Base-by-base conservation (phyloP, 2,113 vertebrate species). In the Hydropotes inermis region DNA sequence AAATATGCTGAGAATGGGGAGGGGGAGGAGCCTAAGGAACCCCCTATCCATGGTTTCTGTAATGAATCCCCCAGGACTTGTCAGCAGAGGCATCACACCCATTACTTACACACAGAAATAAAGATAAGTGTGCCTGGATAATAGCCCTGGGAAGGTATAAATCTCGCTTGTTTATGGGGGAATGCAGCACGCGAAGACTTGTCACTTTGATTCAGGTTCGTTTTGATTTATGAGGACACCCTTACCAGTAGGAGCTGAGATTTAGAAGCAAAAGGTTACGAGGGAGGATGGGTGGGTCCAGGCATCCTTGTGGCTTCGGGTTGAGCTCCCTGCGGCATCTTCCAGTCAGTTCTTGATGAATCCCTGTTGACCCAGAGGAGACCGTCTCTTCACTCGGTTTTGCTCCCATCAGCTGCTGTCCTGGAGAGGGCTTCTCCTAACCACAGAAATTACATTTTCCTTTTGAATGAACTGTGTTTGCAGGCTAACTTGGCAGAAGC, bases 121-220 rank as follows among this genome's bases (percentile, higher is more conserved):
- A 98, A 98, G 98, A 99, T 95, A 97, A 98, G 98, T 97, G 64
- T 82, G 94, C 87, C 89, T 97, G 97, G 97, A 95, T 97, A 97
- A 97, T 81, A 93, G 98, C 94, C 97, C 81, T n/a, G 83, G 96
- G 97, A 98, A 97, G 70, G 83, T 60, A 96, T 98, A 97, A 98
- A 98, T 98, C 98, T 96, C 84, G 23, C 96, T 98, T 98, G 97
- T 98, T 98, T 98, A 91, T 97, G 96, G 98, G 61, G 78, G 93
- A 82, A 98, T 89, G 96, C 87, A 98, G 92, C 94, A 86, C 58
- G 70, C 30, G 84, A 86, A 97, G 97, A 95, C 58, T 17, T 93
- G 95, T 58, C 60, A 87, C 98, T 93, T 90, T 1, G 2, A 64
- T 92, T 57, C 58, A 43, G 79, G 30, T n/a, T 96, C 57, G 2